These are phyloP conservation scores for Hesperophylax magnus DNA, from an alignment of 1,140 invertebrate species.

Conservation along the genomic window DNA sequence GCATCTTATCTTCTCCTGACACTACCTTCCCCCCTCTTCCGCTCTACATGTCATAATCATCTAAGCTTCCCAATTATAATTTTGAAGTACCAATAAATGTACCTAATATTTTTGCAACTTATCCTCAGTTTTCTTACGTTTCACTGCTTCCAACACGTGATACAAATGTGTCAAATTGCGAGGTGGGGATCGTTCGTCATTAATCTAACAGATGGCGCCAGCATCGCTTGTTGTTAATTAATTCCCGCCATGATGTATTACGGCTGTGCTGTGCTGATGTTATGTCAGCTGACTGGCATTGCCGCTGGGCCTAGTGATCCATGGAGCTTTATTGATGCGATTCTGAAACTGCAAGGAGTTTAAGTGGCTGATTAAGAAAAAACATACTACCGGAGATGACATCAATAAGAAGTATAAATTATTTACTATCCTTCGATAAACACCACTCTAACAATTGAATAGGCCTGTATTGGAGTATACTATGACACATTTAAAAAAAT, in stretches of 20 bases:
- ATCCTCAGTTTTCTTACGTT: too few relatives aligned
- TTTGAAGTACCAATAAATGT: too few relatives aligned
- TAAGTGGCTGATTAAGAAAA: not conserved
- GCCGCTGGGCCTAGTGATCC: not conserved
- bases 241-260: constrained; percentile 12
- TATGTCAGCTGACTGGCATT: constrained; percentile 4
- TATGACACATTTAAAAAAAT: too few relatives aligned
- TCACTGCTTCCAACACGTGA: constrained; percentile 7
- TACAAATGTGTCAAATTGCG: constrained; percentile 18
- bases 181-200: constrained; percentile 21
- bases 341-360: not conserved
- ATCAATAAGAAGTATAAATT: too few relatives aligned
- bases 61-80: too few relatives aligned
- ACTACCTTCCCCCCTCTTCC: too few relatives aligned
- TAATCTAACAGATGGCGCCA: constrained; percentile 20
- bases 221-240: constrained; percentile 28
- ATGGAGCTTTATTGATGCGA: constrained; percentile 9
- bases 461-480: too few relatives aligned
- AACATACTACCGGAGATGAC: not conserved
- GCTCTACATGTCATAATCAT: too few relatives aligned
- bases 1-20: too few relatives aligned
- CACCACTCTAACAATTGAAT: too few relatives aligned
- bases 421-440: too few relatives aligned
- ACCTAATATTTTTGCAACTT: too few relatives aligned
- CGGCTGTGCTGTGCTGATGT: not conserved